Percentiles rank a stretch among this genome's conserved stretches.
Evolutionary conservation across 2,797 vertebrate species (phyloP).

Genomic region (Falco berigora): DNA sequence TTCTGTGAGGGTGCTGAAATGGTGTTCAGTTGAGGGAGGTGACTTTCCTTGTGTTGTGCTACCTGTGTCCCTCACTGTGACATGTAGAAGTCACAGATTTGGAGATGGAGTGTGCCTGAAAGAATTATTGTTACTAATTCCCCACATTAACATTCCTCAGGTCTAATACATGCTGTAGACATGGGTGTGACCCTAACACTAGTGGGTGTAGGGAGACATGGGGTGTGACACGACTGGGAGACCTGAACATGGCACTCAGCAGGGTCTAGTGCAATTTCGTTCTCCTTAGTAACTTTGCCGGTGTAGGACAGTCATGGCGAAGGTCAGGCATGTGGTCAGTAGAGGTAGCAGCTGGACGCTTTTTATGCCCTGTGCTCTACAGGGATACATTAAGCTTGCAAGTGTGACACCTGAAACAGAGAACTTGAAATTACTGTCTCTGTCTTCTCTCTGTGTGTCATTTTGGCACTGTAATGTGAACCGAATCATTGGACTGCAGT

Average conservation of each 20-base stretch:
- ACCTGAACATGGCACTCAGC: not conserved
- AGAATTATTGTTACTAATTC: not conserved
- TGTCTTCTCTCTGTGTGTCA: not conserved
- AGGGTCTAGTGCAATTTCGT: not conserved
- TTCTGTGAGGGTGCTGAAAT: not conserved
- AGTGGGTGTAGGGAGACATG: not conserved
- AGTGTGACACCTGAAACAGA: not conserved
- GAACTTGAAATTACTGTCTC: not conserved
- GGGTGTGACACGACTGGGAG: not conserved
- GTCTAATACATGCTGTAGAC: not conserved
- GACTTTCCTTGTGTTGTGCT: not conserved
- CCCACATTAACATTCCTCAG: not conserved
- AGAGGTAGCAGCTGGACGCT: not conserved
- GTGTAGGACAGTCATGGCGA: rapidly evolving
- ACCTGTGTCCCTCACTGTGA: not conserved
- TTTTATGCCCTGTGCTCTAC: not conserved
- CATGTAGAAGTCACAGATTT: not conserved
- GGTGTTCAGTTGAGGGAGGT: not conserved
- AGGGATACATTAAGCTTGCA: not conserved
- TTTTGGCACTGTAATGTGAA: not conserved
- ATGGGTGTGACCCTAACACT: not conserved
- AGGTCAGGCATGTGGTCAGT: not conserved
- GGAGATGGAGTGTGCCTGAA: not conserved
- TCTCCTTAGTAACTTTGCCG: not conserved
- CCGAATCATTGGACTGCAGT: not conserved